A percentile compares a stretch with the other conserved stretches of the same genome.
Evolutionary conservation across 2,113 vertebrate genomes (phyloP).

Genomic region (Zonotrichia leucophrys): DNA sequence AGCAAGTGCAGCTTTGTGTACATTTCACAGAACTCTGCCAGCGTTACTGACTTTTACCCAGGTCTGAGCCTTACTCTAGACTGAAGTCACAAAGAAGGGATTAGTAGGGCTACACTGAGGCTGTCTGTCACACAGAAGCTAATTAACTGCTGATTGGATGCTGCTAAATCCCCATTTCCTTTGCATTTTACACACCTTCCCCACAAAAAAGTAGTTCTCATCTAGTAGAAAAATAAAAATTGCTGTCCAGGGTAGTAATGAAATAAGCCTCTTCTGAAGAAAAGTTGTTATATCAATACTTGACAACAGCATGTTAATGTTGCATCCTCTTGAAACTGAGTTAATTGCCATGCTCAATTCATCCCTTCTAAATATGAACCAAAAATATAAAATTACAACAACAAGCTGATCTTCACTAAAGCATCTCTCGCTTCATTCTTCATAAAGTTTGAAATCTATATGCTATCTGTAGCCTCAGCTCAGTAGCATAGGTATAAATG

Average conservation of each 20-base stretch:
- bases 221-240: slow-evolving; percentile 24
- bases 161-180: slow-evolving; percentile 59
- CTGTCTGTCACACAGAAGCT: slow-evolving; percentile 66
- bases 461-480: not conserved
- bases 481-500: not conserved
- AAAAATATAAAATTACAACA: not conserved
- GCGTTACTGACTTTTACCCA: slow-evolving; percentile 52
- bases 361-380: not conserved
- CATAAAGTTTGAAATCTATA: not conserved
- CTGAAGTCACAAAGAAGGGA: slow-evolving; percentile 60
- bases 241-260: not conserved
- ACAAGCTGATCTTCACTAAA: not conserved
- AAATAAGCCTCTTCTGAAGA: not conserved
- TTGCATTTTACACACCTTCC: slow-evolving; percentile 23
- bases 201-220: not conserved
- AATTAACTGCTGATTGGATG: slow-evolving; percentile 69
- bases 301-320: not conserved
- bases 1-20: slow-evolving; percentile 72
- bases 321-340: not conserved
- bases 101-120: slow-evolving; percentile 51
- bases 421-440: not conserved
- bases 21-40: slow-evolving; percentile 70
- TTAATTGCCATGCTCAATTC: not conserved
- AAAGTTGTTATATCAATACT: not conserved
- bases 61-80: slow-evolving; percentile 49